Evolutionary conservation across 1,140 invertebrate genomes (phyloP), one percentile per base, ranked within the genome.

Genomic region (Mesaphorura yosii): DNA sequence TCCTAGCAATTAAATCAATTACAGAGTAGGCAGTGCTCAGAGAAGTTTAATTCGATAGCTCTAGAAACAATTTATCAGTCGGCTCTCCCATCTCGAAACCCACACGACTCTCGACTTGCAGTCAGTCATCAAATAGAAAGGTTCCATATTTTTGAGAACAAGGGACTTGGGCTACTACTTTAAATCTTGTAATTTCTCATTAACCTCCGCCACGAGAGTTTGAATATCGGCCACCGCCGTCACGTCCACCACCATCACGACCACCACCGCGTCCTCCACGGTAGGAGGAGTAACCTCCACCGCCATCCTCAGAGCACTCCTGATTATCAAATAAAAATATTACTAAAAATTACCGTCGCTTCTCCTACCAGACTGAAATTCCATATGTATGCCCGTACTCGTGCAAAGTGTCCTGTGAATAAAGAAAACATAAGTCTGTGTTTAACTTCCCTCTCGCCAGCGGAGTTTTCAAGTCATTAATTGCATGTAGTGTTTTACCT

Each of bases 401-500:
- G 64, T 40, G 66, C 66, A 56, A 66, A 68, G 50, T 68, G 66
- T 10, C 66, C 66, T 46, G 10, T 50, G 38, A 45, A 25, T 10
- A 45, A 31, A 17, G 28, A 26, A 41, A 19, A 23, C 42, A 46
- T 51, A 17, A 52, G 25, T 15, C 19, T 6, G 19, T n/a, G n/a
- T n/a, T n/a, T n/a, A n/a, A n/a, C n/a, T n/a, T n/a, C n/a, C n/a
- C n/a, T 28, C 20, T 10, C 34, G 15, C 15, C 39, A 51, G 22
- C n/a, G 26, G 7, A 41, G 19, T 15, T 26, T 14, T 48, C 5
- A 42, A 12, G 10, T 41, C 4, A 48, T 10, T 6, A 3, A 17
- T 17, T 31, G 25, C 28, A 25, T 19, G 15, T 22, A 44, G 29
- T 39, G 7, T 14, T 37, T 45, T 51, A 55, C 84, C 85, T 65